A percentile compares a stretch with the other conserved stretches of the same genome.
Conservation (phyloP, 2,888 invertebrate genomes). For the Trachelus troglodyta region DNA sequence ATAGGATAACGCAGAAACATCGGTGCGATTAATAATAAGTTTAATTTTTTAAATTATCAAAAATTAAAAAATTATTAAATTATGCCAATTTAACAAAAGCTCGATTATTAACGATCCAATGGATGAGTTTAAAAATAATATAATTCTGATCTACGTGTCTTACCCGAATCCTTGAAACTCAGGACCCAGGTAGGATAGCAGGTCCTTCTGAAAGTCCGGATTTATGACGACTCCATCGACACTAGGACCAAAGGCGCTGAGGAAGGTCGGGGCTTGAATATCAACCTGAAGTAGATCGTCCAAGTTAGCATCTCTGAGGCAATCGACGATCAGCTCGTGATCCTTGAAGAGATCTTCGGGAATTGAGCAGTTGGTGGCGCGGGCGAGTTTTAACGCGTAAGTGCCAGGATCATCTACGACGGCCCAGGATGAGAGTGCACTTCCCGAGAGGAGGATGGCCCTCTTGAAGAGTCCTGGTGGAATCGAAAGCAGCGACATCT, state of each 20-base stretch:
- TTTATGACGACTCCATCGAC: constrained; percentile 95
- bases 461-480: constrained; percentile 84
- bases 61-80: neutral
- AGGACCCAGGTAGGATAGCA: constrained; percentile 74
- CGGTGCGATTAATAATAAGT: neutral
- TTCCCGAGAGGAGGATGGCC: constrained; percentile 87
- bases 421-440: constrained; percentile 91
- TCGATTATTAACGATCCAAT: neutral
- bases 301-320: constrained; percentile 80
- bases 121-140: neutral
- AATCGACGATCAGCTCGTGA: constrained; percentile 87
- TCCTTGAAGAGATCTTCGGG: constrained; percentile 85
- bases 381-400: constrained; percentile 84
- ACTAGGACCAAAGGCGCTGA: constrained; percentile 92
- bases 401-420: constrained; percentile 87
- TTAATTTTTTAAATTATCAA: neutral
- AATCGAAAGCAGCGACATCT: neutral
- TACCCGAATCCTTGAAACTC: constrained; percentile 64
- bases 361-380: constrained; percentile 83
- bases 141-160: constrained; percentile 14
- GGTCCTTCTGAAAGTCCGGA: constrained; percentile 85
- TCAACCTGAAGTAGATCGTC: constrained; percentile 81
- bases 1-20: neutral
- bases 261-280: constrained; percentile 83
- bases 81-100: neutral